Conservation (phyloP, 2,113 vertebrate species). For the Lepus americanus region DNA sequence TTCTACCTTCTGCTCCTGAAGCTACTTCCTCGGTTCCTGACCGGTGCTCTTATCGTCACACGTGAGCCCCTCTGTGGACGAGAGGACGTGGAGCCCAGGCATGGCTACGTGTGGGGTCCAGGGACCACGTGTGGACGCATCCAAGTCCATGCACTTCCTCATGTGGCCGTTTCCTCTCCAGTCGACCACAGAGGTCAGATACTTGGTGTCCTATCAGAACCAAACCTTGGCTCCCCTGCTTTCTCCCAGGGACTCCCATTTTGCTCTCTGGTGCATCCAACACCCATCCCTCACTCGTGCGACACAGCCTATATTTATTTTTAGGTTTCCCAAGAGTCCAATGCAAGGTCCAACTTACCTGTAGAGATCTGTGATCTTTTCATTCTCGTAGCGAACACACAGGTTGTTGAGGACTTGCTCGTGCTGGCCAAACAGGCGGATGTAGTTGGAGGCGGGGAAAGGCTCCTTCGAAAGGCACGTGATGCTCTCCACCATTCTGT, state of each 20-base stretch:
- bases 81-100: neutral
- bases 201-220: neutral
- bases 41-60: neutral
- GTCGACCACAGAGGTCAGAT: neutral
- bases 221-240: neutral
- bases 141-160: neutral
- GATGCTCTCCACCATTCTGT: constrained; percentile 90
- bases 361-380: constrained; percentile 92
- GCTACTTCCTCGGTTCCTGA: neutral
- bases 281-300: neutral
- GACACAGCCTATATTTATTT: neutral
- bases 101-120: neutral
- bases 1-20: neutral
- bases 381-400: constrained; percentile 85
- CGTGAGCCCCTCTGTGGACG: neutral
- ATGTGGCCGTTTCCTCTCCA: neutral
- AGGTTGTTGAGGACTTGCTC: constrained; percentile 94
- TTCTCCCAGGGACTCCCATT: neutral
- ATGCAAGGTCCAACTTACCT: constrained; percentile 87
- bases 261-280: neutral
- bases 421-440: constrained; percentile 92
- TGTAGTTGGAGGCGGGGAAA: constrained; percentile 92
- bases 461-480: constrained; percentile 93
- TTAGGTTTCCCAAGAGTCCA: neutral
- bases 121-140: neutral